Evolutionary conservation across 2,113 vertebrate genomes (phyloP), one percentile per base, ranked within the genome.

Genomic region (Corvus cornix): DNA sequence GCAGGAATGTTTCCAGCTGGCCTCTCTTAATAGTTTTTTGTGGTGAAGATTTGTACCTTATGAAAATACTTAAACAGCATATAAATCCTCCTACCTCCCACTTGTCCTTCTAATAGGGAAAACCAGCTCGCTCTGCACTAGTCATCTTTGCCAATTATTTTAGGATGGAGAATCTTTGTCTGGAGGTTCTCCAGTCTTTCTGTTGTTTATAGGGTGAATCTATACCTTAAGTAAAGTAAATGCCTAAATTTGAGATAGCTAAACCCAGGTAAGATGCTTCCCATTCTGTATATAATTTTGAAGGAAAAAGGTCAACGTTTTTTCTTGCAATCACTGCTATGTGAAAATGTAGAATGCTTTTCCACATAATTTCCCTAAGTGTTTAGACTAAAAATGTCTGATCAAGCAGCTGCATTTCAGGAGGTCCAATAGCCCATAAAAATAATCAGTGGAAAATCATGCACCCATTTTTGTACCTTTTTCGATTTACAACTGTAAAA

Each of bases 11-110:
- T 96, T 94, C 91, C 91, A 97, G 93, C 84, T 95, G 93, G 84
- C 69, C 28, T 95, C 63, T 75, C 43, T 91, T 89, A 95, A 78
- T 91, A 84, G 74, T 75, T 89, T 89, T 89, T 93, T 78, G 37
- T 91, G 62, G 91, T 73, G 90, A 93, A 94, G 69, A 96, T 91
- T 89, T 95, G 89, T 91, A 91, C 77, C 84, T 91, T 93, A 53
- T 72, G 84, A 93, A 95, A 97, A 95, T 44, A 91, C 64, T 92
- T 93, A 89, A 91, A 5, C n/a, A 91, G 81, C 79, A 79, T 73
- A 84, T 93, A 96, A 96, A 95, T 93, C 81, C 58, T 96, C 51
- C 41, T 87, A 33, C 62, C 53, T 92, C 77, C 87, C 28, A 76
- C 58, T 89, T 62, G 66, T 49, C 37, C n/a, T 95, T 28, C 49